phyloP scores from a whole-genome alignment of 2,888 invertebrate species.

The Geotrupes spiniger region DNA sequence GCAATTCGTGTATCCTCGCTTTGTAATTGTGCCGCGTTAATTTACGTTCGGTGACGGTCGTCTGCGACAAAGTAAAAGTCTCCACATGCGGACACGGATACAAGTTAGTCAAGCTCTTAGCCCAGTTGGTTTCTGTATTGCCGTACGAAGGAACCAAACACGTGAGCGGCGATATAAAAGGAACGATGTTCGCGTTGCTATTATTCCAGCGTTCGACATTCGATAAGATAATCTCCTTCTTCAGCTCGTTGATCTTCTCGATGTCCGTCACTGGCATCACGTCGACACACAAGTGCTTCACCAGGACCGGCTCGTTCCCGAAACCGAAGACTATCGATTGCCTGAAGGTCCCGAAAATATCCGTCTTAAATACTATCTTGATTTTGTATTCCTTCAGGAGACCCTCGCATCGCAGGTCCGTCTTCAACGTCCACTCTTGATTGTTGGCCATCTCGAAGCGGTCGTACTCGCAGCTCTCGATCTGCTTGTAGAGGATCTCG shows the following conservation, averaged over 20 bases:
- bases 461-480: slow-evolving; percentile 33
- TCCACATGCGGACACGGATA: slow-evolving; percentile 67
- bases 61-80: slow-evolving; percentile 66
- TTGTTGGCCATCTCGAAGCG: slow-evolving; percentile 42
- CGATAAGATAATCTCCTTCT: slow-evolving; percentile 61
- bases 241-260: slow-evolving; percentile 62
- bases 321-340: slow-evolving; percentile 77
- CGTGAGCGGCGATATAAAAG: slow-evolving; percentile 38
- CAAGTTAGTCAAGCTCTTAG: slow-evolving; percentile 55
- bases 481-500: slow-evolving; percentile 43
- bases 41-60: slow-evolving; percentile 61
- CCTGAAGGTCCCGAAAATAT: slow-evolving; percentile 75
- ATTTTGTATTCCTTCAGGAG: slow-evolving; percentile 53
- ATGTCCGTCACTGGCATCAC: slow-evolving; percentile 68
- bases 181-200: slow-evolving; percentile 50
- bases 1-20: slow-evolving; percentile 70
- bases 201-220: slow-evolving; percentile 59
- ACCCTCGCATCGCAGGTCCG: slow-evolving; percentile 11
- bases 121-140: slow-evolving; percentile 49
- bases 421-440: slow-evolving; percentile 37
- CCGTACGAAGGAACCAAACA: slow-evolving; percentile 27
- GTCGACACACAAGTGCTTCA: slow-evolving; percentile 71
- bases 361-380: slow-evolving; percentile 62
- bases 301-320: slow-evolving; percentile 61
- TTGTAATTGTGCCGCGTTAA: slow-evolving; percentile 69